Evolutionary conservation across 2,888 invertebrate species (phyloP), one percentile per base, ranked within the genome.

Genomic region (Chloromyia formosa): DNA sequence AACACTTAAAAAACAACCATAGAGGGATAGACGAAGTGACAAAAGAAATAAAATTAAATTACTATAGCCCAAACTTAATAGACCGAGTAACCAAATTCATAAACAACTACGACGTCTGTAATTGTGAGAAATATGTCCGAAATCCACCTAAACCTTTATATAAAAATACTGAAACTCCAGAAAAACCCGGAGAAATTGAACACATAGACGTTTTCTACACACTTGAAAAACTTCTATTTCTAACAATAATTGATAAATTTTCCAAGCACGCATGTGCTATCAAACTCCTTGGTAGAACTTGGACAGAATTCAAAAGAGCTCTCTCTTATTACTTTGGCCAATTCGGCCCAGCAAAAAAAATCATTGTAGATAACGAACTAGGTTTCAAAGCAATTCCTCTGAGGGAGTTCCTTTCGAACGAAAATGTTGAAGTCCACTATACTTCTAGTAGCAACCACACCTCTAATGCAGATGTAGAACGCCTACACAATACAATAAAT

Each of bases 201-300:
- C 80, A 80, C 62, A 45, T 80, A 1, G 80, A 80, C 68, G 77
- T 78, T 1, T 80, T 78, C 45, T 77, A 75, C 23, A 75, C 54
- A 1, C 62, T 79, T 14, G 40, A 76, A 23, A 78, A 78, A 62
- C 42, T 71, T 1, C 40, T 78, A 2, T 79, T 78, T 35, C 4
- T 80, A 20, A 80, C 78, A 14, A 76, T 79, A 1, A 77, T 79
- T 1, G 80, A 80, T 22, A 76, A 78, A 42, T 80, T 80, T 54
- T 74, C 79, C 9, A 78, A 79, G 75, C 78, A 77, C 60, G 79
- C 77, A 4, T 77, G 74, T 61, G 80, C 79, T 9, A 75, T 76
- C 1, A 77, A 74, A 73, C 76, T 78, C 9, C 40, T 54, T 9
- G 74, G 75, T 22, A 73, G 77, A 58, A 74, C 76, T 1, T 78